phyloP scores from a whole-genome alignment of 2,113 vertebrate species.

The Pedetes capensis region DNA sequence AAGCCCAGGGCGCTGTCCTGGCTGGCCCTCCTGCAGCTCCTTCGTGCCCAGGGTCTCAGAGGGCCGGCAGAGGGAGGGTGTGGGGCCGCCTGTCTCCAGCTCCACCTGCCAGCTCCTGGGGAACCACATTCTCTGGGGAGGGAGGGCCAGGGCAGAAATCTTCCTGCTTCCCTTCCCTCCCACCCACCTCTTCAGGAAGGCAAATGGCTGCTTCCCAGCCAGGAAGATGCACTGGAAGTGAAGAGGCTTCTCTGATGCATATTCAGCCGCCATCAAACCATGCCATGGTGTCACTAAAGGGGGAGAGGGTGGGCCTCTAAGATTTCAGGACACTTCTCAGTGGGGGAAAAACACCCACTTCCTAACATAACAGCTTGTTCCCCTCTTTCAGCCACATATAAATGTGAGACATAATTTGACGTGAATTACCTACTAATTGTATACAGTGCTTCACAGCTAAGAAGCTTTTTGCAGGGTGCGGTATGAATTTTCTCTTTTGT shows the following conservation, averaged over 20 bases:
- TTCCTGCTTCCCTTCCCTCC: not conserved
- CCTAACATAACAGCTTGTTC: constrained; percentile 38
- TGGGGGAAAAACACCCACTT: not conserved
- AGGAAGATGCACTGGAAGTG: not conserved
- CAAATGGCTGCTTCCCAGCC: not conserved
- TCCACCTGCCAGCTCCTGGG: not conserved
- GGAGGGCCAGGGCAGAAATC: accelerated
- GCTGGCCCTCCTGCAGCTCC: accelerated
- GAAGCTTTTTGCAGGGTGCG: constrained; percentile 65
- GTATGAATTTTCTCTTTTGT: constrained; percentile 61
- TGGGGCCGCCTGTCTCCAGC: accelerated
- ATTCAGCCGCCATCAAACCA: not conserved
- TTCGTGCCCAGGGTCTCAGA: not conserved
- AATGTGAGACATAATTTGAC: constrained; percentile 63
- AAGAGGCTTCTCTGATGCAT: not conserved
- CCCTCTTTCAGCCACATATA: constrained; percentile 42
- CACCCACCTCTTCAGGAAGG: not conserved
- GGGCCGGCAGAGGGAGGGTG: accelerated
- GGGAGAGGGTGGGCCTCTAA: not conserved
- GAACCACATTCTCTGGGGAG: accelerated
- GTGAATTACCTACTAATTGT: constrained; percentile 75
- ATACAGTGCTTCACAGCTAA: not conserved
- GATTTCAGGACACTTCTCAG: not conserved
- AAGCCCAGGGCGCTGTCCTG: not conserved
- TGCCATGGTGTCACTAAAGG: not conserved